phyloP scores from a whole-genome alignment of 2,888 invertebrate genomes.

The Teleogryllus oceanicus region DNA sequence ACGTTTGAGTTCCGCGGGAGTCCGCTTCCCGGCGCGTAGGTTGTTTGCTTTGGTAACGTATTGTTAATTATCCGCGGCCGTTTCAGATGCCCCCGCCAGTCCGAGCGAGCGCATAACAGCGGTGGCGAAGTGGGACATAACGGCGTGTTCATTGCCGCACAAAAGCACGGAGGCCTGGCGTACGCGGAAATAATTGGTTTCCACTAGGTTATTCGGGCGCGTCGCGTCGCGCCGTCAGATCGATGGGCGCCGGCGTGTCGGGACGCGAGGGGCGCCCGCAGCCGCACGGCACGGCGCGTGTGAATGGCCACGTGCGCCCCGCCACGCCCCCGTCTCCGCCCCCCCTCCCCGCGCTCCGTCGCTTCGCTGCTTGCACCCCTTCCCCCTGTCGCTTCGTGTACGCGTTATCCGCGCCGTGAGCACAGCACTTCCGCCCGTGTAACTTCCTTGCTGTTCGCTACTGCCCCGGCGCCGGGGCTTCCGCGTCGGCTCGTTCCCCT shows the following conservation, averaged over 20 bases:
- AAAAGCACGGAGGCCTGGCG: not conserved
- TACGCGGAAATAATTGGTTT: not conserved
- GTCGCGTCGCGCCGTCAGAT: no score
- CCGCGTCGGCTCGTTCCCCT: no score
- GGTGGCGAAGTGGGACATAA: not conserved
- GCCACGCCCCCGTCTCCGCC: no score
- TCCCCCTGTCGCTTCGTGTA: no score
- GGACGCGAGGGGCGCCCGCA: not conserved
- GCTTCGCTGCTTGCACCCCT: no score
- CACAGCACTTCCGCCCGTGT: no score
- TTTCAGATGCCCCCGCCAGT: not conserved
- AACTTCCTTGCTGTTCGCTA: no score
- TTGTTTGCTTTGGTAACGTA: not conserved
- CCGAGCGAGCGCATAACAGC: not conserved
- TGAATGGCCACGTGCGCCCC: not conserved
- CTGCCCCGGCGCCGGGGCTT: no score
- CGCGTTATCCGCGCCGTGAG: no score
- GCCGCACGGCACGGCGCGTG: not conserved
- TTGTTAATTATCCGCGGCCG: not conserved
- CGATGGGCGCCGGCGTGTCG: not conserved
- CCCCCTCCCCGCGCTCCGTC: no score
- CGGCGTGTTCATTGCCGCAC: constrained; percentile 18
- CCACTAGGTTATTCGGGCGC: not conserved
- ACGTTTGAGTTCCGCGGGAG: not conserved
- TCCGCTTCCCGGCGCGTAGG: not conserved